These are phyloP conservation scores for Procambarus clarkii DNA, from an alignment of 1,140 invertebrate genomes.

Conservation along the genomic window DNA sequence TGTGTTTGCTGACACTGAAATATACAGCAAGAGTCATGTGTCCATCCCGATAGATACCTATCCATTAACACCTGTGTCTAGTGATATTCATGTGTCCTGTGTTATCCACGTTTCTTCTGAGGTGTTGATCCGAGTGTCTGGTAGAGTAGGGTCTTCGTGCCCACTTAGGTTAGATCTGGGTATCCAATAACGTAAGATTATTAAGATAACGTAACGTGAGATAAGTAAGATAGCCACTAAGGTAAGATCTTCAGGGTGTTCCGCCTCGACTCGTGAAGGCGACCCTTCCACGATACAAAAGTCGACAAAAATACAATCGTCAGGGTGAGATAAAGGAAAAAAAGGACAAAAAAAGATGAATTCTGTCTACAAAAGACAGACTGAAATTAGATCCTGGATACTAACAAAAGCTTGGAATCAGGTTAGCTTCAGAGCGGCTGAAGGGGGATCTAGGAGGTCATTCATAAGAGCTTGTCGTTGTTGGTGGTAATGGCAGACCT, in stretches of 20 bases:
- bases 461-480: not conserved
- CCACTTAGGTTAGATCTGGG: too few relatives aligned
- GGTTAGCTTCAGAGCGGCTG: not conserved
- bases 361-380: constrained; percentile 45
- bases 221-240: too few relatives aligned
- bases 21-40: too few relatives aligned
- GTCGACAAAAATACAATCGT: constrained; percentile 34
- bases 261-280: not conserved
- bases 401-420: constrained; percentile 5
- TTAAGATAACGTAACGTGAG: too few relatives aligned
- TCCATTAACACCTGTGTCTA: too few relatives aligned
- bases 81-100: too few relatives aligned
- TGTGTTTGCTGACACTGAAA: too few relatives aligned
- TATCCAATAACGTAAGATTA: too few relatives aligned
- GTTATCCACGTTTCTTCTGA: too few relatives aligned
- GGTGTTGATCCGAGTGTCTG: too few relatives aligned
- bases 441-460: not conserved
- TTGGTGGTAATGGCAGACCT: not conserved
- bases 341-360: not conserved
- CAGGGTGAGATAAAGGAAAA: constrained; percentile 33
- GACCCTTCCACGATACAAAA: constrained; percentile 26
- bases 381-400: constrained; percentile 59
- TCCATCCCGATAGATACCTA: too few relatives aligned
- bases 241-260: not conserved
- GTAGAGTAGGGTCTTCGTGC: too few relatives aligned